Evolutionary conservation across 1,140 invertebrate genomes (phyloP).

Genomic region (Lordiphosa stackelbergi): DNA sequence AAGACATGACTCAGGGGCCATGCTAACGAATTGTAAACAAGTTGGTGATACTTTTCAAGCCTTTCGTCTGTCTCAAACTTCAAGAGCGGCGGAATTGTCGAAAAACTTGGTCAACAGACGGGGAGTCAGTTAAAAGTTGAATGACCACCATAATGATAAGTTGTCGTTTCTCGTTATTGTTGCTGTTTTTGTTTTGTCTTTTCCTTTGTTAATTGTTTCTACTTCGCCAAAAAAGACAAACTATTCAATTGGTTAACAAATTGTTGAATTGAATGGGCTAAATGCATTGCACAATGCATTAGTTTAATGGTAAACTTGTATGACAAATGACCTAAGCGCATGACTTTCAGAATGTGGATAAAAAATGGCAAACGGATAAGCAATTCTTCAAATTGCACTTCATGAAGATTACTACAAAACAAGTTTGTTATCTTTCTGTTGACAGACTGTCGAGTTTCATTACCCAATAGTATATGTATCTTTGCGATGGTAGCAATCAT

Average conservation of each 20-base stretch:
- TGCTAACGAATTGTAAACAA: constrained; percentile 55
- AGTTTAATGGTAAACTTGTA: constrained; percentile 8
- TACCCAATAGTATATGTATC: too few species aligned
- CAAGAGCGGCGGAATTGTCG: constrained; percentile 1
- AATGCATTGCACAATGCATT: constrained; percentile 3
- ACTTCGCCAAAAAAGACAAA: too few species aligned
- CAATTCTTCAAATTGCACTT: too few species aligned
- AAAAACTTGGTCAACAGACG: constrained; percentile 51
- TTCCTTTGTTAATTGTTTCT: not conserved
- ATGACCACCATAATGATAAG: constrained; percentile 46
- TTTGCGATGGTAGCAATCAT: too few species aligned
- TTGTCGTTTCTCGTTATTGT: constrained; percentile 6
- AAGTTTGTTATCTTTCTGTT: too few species aligned
- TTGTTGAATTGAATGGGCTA: not conserved
- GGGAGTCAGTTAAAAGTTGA: constrained; percentile 41
- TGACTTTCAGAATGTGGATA: constrained; percentile 16
- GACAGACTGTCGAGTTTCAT: too few species aligned
- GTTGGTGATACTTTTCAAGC: constrained; percentile 12
- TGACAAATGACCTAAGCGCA: constrained; percentile 22
- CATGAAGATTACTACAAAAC: too few species aligned
- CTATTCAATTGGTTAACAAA: not conserved
- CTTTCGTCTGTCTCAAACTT: too few species aligned
- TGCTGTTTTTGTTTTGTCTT: not conserved
- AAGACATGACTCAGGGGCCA: constrained; percentile 10
- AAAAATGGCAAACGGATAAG: constrained; percentile 1